Conservation (phyloP, 2,888 invertebrate species). For the Phaonia tiefii region DNA sequence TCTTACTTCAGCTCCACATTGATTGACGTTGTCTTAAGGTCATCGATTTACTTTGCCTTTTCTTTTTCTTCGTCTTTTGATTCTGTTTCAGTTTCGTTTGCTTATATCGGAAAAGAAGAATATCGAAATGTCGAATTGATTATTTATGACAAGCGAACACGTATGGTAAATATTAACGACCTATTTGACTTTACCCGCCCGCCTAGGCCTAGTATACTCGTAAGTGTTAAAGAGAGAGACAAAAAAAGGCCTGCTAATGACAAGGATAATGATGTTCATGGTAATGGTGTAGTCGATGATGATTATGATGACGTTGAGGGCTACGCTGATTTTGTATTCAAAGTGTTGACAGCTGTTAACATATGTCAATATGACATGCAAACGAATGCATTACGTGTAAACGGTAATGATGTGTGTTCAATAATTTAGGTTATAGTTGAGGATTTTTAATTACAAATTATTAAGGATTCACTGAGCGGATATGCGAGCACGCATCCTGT, state of each 20-base stretch:
- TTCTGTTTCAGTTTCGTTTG: no score
- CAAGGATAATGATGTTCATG: not conserved
- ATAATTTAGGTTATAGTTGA: not conserved
- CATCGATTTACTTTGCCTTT: slow-evolving; percentile 49
- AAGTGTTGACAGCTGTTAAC: slow-evolving; percentile 65
- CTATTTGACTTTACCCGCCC: slow-evolving; percentile 30
- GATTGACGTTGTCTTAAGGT: slow-evolving; percentile 57
- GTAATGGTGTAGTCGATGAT: not conserved
- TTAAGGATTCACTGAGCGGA: no score
- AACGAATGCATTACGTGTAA: slow-evolving; percentile 19
- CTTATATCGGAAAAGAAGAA: not conserved
- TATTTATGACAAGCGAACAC: slow-evolving; percentile 65
- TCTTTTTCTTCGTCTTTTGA: not conserved
- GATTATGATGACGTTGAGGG: slow-evolving; percentile 33
- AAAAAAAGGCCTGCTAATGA: not conserved
- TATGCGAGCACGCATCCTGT: not conserved
- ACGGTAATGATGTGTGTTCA: slow-evolving; percentile 41
- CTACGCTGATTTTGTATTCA: no score
- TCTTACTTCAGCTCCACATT: slow-evolving; percentile 44
- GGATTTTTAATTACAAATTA: slow-evolving; percentile 11
- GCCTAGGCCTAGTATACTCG: no score
- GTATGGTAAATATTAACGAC: slow-evolving; percentile 64
- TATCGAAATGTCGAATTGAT: slow-evolving; percentile 61
- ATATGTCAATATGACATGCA: slow-evolving; percentile 63
- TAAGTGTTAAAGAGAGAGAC: not conserved